A percentile compares a stretch with the other conserved stretches of the same genome.
phyloP scores from a whole-genome alignment of 2,113 vertebrate species.

The Muntiacus muntjak region DNA sequence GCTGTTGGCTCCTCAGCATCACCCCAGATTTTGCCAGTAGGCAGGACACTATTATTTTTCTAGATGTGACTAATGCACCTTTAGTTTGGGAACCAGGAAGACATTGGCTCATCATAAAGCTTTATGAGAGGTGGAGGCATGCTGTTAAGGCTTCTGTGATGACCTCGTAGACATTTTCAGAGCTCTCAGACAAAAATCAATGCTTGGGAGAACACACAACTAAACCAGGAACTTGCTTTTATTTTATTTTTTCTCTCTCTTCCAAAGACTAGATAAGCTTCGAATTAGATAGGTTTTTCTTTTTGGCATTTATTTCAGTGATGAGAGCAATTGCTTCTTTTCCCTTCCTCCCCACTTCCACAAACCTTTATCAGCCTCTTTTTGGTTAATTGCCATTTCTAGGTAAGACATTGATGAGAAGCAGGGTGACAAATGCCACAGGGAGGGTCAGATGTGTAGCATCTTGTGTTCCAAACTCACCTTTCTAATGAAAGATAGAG shows the following conservation, averaged over 20 bases:
- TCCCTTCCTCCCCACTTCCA: neutral
- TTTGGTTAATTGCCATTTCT: neutral
- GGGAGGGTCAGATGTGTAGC: neutral
- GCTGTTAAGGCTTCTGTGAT: neutral
- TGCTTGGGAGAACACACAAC: neutral
- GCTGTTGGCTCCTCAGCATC: neutral
- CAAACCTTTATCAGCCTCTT: neutral
- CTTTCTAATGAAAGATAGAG: slow-evolving; percentile 17
- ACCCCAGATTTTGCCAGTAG: neutral
- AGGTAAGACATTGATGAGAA: slow-evolving; percentile 2
- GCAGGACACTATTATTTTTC: neutral
- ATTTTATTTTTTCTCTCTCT: neutral
- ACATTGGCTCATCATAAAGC: slow-evolving; percentile 19
- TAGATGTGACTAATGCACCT: neutral
- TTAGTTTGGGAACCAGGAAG: slow-evolving; percentile 21
- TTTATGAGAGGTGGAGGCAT: neutral
- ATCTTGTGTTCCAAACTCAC: slow-evolving; percentile 7
- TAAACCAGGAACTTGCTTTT: neutral
- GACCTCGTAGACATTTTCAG: neutral
- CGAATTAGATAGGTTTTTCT: slow-evolving; percentile 2
- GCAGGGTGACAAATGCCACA: neutral
- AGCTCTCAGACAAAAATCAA: slow-evolving; percentile 17
- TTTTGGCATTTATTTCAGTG: slow-evolving; percentile 32
- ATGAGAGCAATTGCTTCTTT: neutral
- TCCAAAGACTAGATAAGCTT: neutral